These are phyloP conservation scores for Philonicus albiceps DNA, from an alignment of 2,888 invertebrate genomes.

Conservation along the genomic window DNA sequence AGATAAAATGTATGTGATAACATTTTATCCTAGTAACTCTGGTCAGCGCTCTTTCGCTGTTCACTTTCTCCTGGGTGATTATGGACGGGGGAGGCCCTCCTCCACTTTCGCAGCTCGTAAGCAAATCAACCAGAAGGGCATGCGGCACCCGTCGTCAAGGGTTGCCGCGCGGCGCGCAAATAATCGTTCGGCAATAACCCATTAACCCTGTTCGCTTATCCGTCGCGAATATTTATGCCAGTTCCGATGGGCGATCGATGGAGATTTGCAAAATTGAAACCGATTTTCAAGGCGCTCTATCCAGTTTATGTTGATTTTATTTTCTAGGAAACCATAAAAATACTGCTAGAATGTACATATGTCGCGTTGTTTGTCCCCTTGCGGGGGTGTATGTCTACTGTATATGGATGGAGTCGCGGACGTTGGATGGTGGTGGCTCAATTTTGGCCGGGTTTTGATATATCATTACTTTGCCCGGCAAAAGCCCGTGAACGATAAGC, in stretches of 20 bases:
- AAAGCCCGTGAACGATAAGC: slow-evolving; percentile 37
- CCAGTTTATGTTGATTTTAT: slow-evolving; percentile 40
- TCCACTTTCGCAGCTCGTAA: not conserved
- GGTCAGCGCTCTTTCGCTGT: not conserved
- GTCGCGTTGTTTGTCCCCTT: not conserved
- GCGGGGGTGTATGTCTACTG: not conserved
- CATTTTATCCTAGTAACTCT: not conserved
- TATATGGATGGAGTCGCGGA: not conserved
- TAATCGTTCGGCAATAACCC: slow-evolving; percentile 38
- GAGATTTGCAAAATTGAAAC: slow-evolving; percentile 39
- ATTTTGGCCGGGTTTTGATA: not conserved
- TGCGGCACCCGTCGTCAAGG: not conserved
- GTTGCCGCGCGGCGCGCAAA: not conserved
- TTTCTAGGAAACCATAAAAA: slow-evolving; percentile 39
- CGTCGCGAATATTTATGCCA: slow-evolving; percentile 27
- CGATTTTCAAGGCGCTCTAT: slow-evolving; percentile 38
- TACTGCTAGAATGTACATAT: slow-evolving; percentile 7
- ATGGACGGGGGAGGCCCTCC: not conserved
- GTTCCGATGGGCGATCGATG: slow-evolving; percentile 26
- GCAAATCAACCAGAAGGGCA: not conserved
- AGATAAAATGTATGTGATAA: too few relatives aligned
- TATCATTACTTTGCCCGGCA: slow-evolving; percentile 26
- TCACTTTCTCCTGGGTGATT: not conserved
- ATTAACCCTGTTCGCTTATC: slow-evolving; percentile 36
- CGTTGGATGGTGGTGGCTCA: not conserved